Base-by-base conservation (phyloP, 2,113 vertebrate species). In the Grus americana region DNA sequence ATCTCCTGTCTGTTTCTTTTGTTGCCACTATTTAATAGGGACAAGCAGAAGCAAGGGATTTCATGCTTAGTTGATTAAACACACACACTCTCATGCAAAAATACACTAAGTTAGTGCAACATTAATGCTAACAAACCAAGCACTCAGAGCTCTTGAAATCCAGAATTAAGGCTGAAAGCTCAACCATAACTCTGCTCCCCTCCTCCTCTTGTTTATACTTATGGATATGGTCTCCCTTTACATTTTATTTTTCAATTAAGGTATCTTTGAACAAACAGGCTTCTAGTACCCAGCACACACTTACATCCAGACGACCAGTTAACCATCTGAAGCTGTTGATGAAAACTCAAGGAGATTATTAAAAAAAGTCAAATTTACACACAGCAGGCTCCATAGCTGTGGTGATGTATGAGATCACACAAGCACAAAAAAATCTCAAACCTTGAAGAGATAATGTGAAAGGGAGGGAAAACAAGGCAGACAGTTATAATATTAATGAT, bases 31-130 rank as follows among this genome's bases (percentile, higher is more conserved):
- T 98, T 97, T 98, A 98, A 97, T 91, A 97, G 95, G 96, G 95
- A 97, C 96, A 97, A 97, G 97, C 95, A 98, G 94, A 98, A 97
- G 97, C 96, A 97, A 96, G 90, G 79, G 96, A 97, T 97, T 98
- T 98, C 97, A 97, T 98, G 97, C 97, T 98, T 93, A 97, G 98
- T 90, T 96, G 97, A 96, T 96, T 96, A 96, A 87, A 94, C 34
- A 94, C 65, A 91, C 68, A 91, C 23, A 79, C 40, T 14, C 34
- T 61, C 70, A 90, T 57, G 50, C 66, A 94, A 94, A 95, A 93
- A 90, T 75, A 96, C 58, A 59, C 29, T 47, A 76, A 86, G 79
- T 88, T 84, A 88, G 75, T 50, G 75, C 63, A 97, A 81, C 46
- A 89, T 49, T 94, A 95, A 87, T 67, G 89, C 68, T 81, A 95